Percentiles rank a stretch among this genome's conserved stretches.
Conservation (phyloP, 23 tunicate genomes). For the Oikopleura albicans region DNA sequence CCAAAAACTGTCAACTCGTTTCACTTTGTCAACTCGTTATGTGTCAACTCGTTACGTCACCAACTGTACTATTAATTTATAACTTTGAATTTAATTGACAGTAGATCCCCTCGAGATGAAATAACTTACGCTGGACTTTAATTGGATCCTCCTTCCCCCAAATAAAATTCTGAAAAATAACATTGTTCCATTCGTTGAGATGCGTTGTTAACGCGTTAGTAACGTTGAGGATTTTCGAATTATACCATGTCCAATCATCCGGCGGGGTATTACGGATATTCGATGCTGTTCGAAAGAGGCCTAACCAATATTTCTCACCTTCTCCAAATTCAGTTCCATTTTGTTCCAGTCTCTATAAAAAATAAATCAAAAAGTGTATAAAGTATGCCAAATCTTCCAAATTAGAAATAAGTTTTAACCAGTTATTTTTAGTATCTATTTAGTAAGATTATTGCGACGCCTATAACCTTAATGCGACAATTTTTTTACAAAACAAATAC, state of each 20-base stretch:
- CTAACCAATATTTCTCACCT: constrained; percentile 1
- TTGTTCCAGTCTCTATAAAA: neutral
- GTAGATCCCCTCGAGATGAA: too few species aligned
- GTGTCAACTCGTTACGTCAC: too few species aligned
- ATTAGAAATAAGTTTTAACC: neutral
- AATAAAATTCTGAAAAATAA: neutral
- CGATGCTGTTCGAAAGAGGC: neutral
- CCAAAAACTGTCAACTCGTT: too few species aligned
- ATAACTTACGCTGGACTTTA: constrained; percentile 5
- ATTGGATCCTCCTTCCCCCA: constrained; percentile 12
- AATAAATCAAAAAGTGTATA: too few species aligned
- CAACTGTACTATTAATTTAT: too few species aligned
- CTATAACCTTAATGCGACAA: too few species aligned
- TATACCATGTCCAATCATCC: neutral
- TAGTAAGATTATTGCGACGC: too few species aligned
- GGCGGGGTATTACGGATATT: neutral
- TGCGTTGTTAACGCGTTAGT: neutral
- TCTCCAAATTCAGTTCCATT: neutral
- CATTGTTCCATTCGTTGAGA: neutral
- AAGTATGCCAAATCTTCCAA: too few species aligned
- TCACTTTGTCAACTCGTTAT: too few species aligned
- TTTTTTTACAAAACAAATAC: too few species aligned
- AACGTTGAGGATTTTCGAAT: neutral
- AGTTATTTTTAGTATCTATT: neutral
- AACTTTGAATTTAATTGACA: too few species aligned